Percentiles rank a stretch among this genome's conserved stretches.
Conservation (phyloP, 2,113 vertebrate species). For the Xenus cinereus region DNA sequence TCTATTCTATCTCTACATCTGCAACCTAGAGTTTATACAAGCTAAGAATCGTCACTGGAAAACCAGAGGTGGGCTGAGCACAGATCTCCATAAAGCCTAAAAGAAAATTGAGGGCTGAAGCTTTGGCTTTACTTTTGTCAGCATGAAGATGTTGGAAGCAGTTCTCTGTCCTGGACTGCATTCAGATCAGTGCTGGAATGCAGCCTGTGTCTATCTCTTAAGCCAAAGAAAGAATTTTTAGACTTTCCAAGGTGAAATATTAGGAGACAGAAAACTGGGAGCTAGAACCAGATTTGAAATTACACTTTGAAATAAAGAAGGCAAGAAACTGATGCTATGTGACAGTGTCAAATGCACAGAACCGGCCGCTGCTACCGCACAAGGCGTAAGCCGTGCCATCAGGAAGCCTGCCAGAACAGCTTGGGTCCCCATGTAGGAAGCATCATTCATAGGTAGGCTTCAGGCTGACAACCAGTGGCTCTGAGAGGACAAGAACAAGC, state of each 20-base stretch:
- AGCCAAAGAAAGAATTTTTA: constrained; percentile 13
- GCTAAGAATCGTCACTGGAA: not conserved
- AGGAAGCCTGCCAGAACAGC: not conserved
- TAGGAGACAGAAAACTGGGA: not conserved
- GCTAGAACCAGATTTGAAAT: not conserved
- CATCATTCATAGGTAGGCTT: accelerated
- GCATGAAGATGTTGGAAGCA: not conserved
- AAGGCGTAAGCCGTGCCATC: not conserved
- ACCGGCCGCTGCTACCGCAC: accelerated
- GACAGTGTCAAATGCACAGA: accelerated
- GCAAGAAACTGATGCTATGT: not conserved
- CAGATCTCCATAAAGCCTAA: not conserved
- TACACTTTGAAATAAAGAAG: not conserved
- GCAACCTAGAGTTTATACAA: not conserved
- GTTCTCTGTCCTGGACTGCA: not conserved
- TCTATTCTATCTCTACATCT: not conserved
- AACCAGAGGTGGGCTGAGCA: not conserved
- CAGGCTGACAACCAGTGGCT: not conserved
- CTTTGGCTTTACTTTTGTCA: not conserved
- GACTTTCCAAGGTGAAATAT: not conserved
- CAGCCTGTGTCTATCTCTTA: not conserved
- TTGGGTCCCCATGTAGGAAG: accelerated
- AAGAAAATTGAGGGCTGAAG: not conserved
- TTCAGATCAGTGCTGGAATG: not conserved
- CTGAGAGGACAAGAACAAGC: not conserved